Conservation (phyloP, 2,797 vertebrate species). For the Acanthiza pusilla region DNA sequence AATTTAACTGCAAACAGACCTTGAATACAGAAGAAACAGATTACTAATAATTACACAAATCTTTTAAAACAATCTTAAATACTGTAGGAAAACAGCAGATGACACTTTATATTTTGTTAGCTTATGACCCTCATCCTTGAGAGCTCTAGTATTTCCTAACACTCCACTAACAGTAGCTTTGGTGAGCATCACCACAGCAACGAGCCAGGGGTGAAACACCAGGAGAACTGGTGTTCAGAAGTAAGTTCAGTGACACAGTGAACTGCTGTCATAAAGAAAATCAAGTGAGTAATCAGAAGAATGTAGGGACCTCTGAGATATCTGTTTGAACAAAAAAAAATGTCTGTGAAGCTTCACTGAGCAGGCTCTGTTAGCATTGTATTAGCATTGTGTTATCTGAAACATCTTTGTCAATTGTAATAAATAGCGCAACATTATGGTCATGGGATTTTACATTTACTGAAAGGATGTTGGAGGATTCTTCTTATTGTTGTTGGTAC, state of each 20-base stretch:
- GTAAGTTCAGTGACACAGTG: not conserved
- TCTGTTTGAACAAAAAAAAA: not conserved
- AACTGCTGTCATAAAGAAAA: not conserved
- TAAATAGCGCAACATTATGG: not conserved
- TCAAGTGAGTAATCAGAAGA: not conserved
- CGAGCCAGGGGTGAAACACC: not conserved
- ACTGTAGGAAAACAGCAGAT: not conserved
- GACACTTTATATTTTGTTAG: not conserved
- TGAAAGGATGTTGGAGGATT: not conserved
- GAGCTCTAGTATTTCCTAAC: not conserved
- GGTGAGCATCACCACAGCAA: not conserved
- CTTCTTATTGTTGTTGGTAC: not conserved
- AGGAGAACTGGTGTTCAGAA: not conserved
- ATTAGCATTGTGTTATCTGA: not conserved
- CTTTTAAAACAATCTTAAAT: not conserved
- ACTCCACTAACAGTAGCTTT: not conserved
- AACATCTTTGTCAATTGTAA: not conserved
- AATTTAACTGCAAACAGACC: not conserved
- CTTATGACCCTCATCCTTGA: not conserved
- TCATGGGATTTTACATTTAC: not conserved
- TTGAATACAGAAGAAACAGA: not conserved
- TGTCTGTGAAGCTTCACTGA: not conserved
- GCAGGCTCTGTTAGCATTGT: not conserved
- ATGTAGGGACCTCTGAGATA: fast-evolving
- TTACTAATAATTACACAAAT: not conserved